These are phyloP conservation scores for Paramacrobiotus metropolitanus DNA, from an alignment of 1,140 invertebrate genomes.

Conservation along the genomic window DNA sequence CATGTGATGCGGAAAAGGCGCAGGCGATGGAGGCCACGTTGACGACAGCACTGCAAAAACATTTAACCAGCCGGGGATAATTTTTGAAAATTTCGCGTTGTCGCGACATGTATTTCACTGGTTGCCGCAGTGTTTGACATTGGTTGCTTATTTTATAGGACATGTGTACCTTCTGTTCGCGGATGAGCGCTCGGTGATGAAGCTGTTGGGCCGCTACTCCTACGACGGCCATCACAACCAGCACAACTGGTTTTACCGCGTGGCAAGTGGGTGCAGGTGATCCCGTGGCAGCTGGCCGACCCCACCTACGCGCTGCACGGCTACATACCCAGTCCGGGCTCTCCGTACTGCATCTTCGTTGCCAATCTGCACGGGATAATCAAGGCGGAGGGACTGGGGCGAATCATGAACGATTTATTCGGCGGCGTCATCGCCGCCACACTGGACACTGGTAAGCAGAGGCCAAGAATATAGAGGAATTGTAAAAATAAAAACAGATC, in stretches of 20 bases:
- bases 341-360: conserved; percentile 80
- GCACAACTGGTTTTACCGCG: conserved; percentile 63
- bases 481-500: too few species aligned
- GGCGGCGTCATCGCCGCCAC: neutral
- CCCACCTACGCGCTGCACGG: conserved; percentile 65
- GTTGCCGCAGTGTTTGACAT: too few species aligned
- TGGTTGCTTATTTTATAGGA: too few species aligned
- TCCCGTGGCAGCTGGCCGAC: conserved; percentile 77
- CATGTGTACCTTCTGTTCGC: neutral
- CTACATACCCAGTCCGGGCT: conserved; percentile 36
- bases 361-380: conserved; percentile 90
- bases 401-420: neutral
- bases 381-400: conserved; percentile 51
- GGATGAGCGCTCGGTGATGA: conserved; percentile 21
- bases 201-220: conserved; percentile 52
- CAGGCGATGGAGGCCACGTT: too few species aligned
- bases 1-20: too few species aligned
- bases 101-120: too few species aligned
- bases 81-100: too few species aligned
- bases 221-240: conserved; percentile 37
- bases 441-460: neutral
- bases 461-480: too few species aligned
- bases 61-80: too few species aligned
- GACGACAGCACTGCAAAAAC: too few species aligned
- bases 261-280: conserved; percentile 86